phyloP scores from a whole-genome alignment of 2,797 vertebrate genomes.

The Orientallactaga sibirica region DNA sequence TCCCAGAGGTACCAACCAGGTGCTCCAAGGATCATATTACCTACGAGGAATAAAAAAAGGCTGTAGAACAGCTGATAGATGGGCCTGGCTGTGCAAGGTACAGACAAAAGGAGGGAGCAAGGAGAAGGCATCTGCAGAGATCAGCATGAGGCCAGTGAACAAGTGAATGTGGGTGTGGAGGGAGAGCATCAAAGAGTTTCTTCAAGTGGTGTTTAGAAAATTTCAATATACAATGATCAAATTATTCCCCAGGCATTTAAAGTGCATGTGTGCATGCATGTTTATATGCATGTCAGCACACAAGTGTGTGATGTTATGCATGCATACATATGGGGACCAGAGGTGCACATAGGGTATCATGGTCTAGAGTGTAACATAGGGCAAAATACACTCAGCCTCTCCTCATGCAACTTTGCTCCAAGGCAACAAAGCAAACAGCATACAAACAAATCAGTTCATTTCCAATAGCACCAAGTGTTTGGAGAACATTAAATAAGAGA shows the following conservation, averaged over 20 bases:
- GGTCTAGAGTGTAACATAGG: background rate
- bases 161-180: too few species aligned
- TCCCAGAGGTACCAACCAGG: accelerated
- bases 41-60: background rate
- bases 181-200: too few species aligned
- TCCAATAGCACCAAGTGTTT: background rate
- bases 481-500: too few species aligned
- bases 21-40: too few species aligned
- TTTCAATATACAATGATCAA: background rate
- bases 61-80: background rate
- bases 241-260: too few species aligned
- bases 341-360: too few species aligned
- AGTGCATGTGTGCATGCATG: too few species aligned
- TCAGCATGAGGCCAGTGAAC: background rate
- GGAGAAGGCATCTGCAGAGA: background rate
- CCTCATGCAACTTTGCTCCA: background rate
- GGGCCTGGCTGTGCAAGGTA: background rate
- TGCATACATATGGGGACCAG: too few species aligned
- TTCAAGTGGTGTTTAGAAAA: background rate
- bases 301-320: too few species aligned
- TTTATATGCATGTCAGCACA: too few species aligned
- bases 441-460: background rate
- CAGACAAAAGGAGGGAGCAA: background rate
- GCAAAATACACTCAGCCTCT: too few species aligned
- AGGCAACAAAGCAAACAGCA: too few species aligned